Evolutionary conservation across 2,888 invertebrate species (phyloP), one percentile per base, ranked within the genome.

Genomic region (Chloromyia formosa): DNA sequence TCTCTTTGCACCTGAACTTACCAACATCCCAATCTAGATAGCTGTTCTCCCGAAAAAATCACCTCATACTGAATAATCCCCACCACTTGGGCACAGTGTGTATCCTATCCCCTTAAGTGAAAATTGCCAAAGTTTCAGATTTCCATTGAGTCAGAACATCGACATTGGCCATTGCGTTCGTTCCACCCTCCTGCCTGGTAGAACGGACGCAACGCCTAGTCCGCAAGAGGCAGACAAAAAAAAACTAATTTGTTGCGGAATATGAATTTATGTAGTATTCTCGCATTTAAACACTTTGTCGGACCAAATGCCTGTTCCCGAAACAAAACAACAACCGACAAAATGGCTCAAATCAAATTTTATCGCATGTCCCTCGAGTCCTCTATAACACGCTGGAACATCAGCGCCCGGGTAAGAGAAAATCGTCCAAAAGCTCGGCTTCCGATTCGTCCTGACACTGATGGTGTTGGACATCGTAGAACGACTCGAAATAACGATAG

Each of bases 291-390:
- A 54, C 27, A 69, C 45, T 64, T 69, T 69, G 69, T 69, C 69
- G 22, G 23, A 54, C 69, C 53, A 27, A 35, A 35, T n/a, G 35
- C 54, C 2, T 35, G 27, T 35, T 35, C 27, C 2, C 3, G 27
- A 35, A 35, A n/a, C n/a, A n/a, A n/a, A n/a, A 68, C 53, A 68
- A 53, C 68, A 22, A 45, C 27, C 54, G 18, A 27, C 54, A 54
- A 54, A 69, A 69, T 69, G 23, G 69, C 54, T 69, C 27, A 69
- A 69, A 69, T 69, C 69, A 69, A 69, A 69, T 45, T 69, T 69
- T 69, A 69, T 69, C 35, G 35, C 69, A 12, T 69, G 69, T 69
- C 69, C 69, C 69, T 16, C 12, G 69, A 69, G 69, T 69, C 54
- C 54, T 53, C 14, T 54, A 35, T 35, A 54, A 69, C 69, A 35